A percentile compares a stretch with the other conserved stretches of the same genome.
Conservation (phyloP, 37 sponge, comb jelly and placozoan genomes). For the Lycopodina hypogea region DNA sequence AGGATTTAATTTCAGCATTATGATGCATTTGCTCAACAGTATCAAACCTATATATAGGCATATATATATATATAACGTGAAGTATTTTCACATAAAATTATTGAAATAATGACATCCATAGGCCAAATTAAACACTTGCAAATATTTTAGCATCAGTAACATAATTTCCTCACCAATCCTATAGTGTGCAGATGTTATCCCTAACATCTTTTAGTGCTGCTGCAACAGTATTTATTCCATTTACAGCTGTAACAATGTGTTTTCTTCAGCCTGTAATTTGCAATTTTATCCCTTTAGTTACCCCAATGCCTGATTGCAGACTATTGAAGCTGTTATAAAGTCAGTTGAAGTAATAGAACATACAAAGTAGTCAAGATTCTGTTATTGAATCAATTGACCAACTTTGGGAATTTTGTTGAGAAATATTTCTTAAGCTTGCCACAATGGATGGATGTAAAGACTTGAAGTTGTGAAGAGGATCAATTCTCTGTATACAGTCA, state of each 20-base stretch:
- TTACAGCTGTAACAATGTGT: conserved; percentile 55
- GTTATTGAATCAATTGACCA: conserved; percentile 53
- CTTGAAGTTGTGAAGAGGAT: conserved; percentile 46
- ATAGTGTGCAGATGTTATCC: no score
- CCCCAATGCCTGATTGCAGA: conserved; percentile 40
- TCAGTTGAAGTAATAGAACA: conserved; percentile 49
- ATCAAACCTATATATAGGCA: no score
- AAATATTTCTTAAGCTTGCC: conserved; percentile 57
- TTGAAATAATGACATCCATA: no score
- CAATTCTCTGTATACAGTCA: conserved; percentile 56
- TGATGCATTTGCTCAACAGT: no score
- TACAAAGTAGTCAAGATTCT: conserved; percentile 56
- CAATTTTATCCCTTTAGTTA: conserved; percentile 33
- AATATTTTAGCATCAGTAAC: no score
- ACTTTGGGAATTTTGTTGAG: conserved; percentile 24
- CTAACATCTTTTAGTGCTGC: no score
- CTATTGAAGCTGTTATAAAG: conserved; percentile 48
- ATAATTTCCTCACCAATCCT: background rate
- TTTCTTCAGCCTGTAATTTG: conserved; percentile 63
- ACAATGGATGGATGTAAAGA: conserved; percentile 57
- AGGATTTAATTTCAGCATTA: no score
- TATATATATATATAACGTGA: no score
- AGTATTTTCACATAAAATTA: no score
- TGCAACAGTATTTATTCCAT: no score
- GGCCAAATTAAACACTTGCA: no score